Conservation (phyloP, 2,888 invertebrate genomes). For the Leucophenga montana region DNA sequence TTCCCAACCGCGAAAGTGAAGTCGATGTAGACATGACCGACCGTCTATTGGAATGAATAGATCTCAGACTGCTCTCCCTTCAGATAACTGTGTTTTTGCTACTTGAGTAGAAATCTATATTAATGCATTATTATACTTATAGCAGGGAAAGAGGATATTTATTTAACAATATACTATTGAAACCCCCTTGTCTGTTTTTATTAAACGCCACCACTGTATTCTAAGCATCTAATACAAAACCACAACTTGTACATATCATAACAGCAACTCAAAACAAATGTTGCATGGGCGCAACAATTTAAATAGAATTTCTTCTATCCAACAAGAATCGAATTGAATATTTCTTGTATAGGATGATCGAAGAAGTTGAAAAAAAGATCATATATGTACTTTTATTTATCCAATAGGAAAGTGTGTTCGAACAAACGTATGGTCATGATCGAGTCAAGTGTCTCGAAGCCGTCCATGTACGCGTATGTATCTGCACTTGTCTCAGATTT, state of each 20-base stretch:
- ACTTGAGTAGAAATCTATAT: no score
- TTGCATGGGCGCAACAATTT: constrained; percentile 46
- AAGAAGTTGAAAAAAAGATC: background rate
- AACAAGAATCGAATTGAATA: constrained; percentile 49
- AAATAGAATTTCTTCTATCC: constrained; percentile 47
- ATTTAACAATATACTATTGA: no score
- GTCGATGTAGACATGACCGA: no score
- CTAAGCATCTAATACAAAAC: background rate
- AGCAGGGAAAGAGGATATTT: no score
- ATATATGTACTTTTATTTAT: background rate
- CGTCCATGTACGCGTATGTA: background rate
- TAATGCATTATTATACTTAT: no score
- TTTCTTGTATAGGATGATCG: constrained; percentile 11
- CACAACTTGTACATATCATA: constrained; percentile 18
- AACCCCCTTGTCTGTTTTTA: no score
- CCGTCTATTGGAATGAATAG: no score
- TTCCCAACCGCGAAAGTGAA: no score
- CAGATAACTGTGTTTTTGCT: no score
- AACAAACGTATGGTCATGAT: background rate
- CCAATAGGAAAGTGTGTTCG: background rate
- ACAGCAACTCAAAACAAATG: background rate
- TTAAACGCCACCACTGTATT: no score
- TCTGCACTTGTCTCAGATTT: constrained; percentile 25
- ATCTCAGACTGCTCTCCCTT: no score
- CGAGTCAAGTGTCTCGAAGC: background rate